Percentiles rank a stretch among this genome's conserved stretches.
Conservation (phyloP, 2,113 vertebrate species). For the Pygoscelis adeliae region DNA sequence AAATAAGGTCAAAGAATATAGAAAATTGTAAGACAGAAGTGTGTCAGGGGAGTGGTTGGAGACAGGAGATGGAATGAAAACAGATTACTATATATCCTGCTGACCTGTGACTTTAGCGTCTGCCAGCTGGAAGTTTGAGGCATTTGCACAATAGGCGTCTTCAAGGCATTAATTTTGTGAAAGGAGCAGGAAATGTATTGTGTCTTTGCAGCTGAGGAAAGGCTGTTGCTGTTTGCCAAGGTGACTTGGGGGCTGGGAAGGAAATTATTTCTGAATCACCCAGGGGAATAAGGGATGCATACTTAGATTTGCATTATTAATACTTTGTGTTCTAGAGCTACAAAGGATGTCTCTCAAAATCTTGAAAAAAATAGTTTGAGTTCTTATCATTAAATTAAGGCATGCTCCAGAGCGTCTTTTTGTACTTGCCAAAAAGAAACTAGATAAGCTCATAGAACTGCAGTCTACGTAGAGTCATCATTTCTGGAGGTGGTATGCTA, state of each 20-base stretch:
- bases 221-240: not conserved
- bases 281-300: not conserved
- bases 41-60: not conserved
- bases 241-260: not conserved
- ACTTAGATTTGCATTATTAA: not conserved
- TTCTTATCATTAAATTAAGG: not conserved
- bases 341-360: not conserved
- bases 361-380: not conserved
- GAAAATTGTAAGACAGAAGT: not conserved
- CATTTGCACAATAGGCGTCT: not conserved
- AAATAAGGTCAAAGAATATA: not conserved
- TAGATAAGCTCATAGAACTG: not conserved
- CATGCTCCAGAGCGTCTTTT: not conserved
- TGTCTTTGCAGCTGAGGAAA: rapidly evolving
- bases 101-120: not conserved
- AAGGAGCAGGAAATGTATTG: not conserved
- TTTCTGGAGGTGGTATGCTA: not conserved
- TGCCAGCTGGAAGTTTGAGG: not conserved
- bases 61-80: not conserved
- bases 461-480: not conserved
- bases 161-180: not conserved
- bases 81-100: not conserved
- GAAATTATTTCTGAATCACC: not conserved
- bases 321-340: not conserved
- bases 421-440: not conserved